A percentile compares a stretch with the other conserved stretches of the same genome.
phyloP scores from a whole-genome alignment of 2,113 vertebrate genomes.

The Athene cunicularia region DNA sequence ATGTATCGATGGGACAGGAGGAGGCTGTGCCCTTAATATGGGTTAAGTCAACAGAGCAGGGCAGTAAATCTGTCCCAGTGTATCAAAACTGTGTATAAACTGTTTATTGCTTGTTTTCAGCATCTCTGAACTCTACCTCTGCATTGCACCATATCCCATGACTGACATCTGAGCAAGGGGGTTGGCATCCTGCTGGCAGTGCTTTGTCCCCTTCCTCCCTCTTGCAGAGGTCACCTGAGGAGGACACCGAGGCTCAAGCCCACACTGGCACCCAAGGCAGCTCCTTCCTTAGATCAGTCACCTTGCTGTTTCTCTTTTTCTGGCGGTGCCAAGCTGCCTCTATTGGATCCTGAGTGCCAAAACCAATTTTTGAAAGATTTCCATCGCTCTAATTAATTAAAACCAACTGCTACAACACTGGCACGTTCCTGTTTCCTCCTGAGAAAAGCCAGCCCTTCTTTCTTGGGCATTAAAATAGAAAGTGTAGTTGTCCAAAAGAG shows the following conservation, averaged over 20 bases:
- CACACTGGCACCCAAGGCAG: neutral
- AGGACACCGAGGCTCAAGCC: neutral
- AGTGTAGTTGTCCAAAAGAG: neutral
- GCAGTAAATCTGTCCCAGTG: neutral
- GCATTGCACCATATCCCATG: neutral
- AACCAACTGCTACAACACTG: neutral
- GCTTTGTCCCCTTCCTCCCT: neutral
- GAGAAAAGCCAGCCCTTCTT: neutral
- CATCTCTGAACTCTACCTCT: neutral
- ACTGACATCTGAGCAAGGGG: neutral
- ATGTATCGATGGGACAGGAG: neutral
- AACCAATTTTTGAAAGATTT: neutral
- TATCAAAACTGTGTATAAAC: neutral
- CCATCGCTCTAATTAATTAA: neutral
- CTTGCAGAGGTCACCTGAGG: neutral
- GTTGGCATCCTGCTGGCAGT: neutral
- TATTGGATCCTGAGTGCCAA: neutral
- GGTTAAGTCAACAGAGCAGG: neutral
- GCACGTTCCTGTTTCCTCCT: fast-evolving
- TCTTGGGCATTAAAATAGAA: fast-evolving
- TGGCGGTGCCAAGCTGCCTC: neutral
- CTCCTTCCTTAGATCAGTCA: neutral
- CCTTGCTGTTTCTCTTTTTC: neutral
- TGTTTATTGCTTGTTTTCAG: neutral
- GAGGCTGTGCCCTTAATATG: neutral